Percentiles rank a stretch among this genome's conserved stretches.
These are phyloP conservation scores for Tapirus indicus DNA, from an alignment of 2,797 vertebrate genomes.

Conservation along the genomic window DNA sequence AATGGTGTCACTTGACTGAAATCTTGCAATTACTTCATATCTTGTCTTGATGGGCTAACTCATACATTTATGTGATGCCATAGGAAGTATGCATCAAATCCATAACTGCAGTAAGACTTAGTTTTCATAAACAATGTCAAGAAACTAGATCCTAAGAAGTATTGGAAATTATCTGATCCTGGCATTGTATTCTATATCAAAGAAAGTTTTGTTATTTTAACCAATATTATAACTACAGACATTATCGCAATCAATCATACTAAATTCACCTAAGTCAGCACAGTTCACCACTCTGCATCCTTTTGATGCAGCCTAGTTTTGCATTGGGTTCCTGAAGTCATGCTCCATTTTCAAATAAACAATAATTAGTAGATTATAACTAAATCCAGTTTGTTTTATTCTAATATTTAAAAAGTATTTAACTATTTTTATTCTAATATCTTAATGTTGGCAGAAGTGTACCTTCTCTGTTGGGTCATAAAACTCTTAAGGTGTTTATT, in stretches of 20 bases:
- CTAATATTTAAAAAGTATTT: conserved; percentile 47
- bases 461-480: conserved; percentile 40
- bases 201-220: conserved; percentile 13
- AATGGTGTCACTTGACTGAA: background rate
- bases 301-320: conserved; percentile 87
- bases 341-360: conserved; percentile 71
- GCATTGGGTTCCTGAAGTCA: conserved; percentile 86
- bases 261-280: conserved; percentile 81
- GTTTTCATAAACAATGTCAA: background rate
- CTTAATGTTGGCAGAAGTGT: conserved; percentile 6
- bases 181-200: conserved; percentile 8
- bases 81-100: background rate
- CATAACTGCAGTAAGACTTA: background rate
- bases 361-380: background rate
- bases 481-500: conserved; percentile 69
- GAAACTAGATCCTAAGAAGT: background rate
- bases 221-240: conserved; percentile 55
- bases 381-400: conserved; percentile 13
- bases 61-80: background rate
- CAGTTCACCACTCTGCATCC: conserved; percentile 65
- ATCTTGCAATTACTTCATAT: background rate
- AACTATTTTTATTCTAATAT: conserved; percentile 48
- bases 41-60: conserved; percentile 39
- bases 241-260: conserved; percentile 48
- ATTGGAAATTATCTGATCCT: background rate